Evolutionary conservation across 2,888 invertebrate species (phyloP).

Genomic region (Thymelicus acteon): DNA sequence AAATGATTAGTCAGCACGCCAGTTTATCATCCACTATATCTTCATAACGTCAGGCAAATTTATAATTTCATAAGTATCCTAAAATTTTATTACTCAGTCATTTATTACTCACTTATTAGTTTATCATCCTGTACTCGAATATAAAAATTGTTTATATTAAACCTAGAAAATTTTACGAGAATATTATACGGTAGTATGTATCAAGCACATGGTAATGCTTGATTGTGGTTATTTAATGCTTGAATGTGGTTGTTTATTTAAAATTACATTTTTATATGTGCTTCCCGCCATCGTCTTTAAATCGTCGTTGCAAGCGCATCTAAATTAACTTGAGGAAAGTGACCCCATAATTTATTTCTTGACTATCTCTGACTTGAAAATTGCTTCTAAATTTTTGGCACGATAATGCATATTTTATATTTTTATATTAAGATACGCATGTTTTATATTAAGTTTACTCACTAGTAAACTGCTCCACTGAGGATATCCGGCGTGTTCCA

Average conservation of each 20-base stretch:
- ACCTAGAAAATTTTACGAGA: constrained; percentile 39
- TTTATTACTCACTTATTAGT: background rate
- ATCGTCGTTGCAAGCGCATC: too few species aligned
- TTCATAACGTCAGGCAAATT: too few species aligned
- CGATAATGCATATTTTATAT: background rate
- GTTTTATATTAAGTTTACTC: background rate
- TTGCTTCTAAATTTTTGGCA: too few species aligned
- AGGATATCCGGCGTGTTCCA: too few species aligned
- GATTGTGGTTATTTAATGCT: background rate
- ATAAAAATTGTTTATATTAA: constrained; percentile 9
- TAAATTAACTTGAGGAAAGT: too few species aligned
- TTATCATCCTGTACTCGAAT: constrained; percentile 10
- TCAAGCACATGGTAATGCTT: background rate
- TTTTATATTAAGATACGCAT: background rate
- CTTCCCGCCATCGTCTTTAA: too few species aligned
- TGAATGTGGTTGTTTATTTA: too few species aligned
- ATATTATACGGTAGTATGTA: background rate
- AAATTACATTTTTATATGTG: background rate
- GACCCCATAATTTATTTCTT: too few species aligned
- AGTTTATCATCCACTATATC: background rate
- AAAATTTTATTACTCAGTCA: constrained; percentile 2
- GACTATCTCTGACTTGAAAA: too few species aligned
- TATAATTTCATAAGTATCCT: background rate
- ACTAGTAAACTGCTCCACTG: too few species aligned
- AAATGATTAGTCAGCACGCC: too few species aligned